phyloP scores from a whole-genome alignment of 2,888 invertebrate genomes.

The Drosophila paramelanica region DNA sequence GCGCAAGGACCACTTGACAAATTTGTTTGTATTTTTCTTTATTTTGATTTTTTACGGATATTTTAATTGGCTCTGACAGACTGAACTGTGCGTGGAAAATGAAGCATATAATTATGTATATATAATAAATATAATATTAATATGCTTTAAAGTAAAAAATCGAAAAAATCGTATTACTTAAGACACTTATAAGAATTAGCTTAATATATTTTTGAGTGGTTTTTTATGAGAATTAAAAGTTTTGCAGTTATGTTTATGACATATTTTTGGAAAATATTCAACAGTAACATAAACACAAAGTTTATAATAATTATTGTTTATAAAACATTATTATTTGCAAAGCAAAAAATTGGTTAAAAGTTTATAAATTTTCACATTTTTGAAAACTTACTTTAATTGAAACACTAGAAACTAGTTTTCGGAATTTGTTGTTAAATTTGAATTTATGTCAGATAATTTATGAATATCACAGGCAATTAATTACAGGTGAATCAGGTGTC shows the following conservation, averaged over 20 bases:
- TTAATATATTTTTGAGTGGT: too few relatives aligned
- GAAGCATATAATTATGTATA: background rate
- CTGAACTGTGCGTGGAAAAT: background rate
- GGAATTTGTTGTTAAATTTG: background rate
- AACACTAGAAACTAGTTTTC: background rate
- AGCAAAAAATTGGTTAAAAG: too few relatives aligned
- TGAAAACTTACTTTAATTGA: background rate
- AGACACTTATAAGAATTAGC: too few relatives aligned
- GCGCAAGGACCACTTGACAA: constrained; percentile 29
- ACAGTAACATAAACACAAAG: too few relatives aligned
- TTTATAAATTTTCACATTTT: too few relatives aligned
- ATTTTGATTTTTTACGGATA: constrained; percentile 4
- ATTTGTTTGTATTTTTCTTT: constrained; percentile 20
- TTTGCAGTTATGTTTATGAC: too few relatives aligned
- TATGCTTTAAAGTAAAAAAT: background rate
- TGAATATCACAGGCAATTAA: background rate
- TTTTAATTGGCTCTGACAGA: constrained; percentile 8
- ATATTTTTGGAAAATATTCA: too few relatives aligned
- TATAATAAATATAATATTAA: background rate
- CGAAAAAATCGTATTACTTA: background rate
- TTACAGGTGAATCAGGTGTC: constrained; percentile 3
- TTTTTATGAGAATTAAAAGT: too few relatives aligned
- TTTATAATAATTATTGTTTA: too few relatives aligned
- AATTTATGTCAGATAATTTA: background rate
- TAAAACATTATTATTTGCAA: too few relatives aligned